Evolutionary conservation across 2,797 vertebrate genomes (phyloP).

Genomic region (Scarus forsteni): DNA sequence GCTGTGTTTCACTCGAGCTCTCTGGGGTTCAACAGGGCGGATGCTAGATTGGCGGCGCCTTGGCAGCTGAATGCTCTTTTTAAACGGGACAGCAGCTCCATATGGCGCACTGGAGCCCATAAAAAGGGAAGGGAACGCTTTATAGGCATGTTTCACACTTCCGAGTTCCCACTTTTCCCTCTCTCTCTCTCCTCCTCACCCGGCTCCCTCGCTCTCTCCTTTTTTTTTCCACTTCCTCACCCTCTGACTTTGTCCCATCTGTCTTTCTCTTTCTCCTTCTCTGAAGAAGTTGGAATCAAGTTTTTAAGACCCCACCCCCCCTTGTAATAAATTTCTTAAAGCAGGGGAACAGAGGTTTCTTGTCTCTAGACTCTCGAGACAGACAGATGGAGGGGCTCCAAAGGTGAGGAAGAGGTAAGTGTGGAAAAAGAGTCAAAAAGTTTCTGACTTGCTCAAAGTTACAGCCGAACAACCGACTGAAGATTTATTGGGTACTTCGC

Average conservation of each 20-base stretch:
- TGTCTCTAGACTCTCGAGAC: slow-evolving; percentile 57
- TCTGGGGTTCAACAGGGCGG: slow-evolving; percentile 70
- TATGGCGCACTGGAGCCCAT: slow-evolving; percentile 76
- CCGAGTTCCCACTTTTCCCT: slow-evolving; percentile 74
- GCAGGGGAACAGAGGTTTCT: slow-evolving; percentile 62
- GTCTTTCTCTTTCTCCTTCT: slow-evolving; percentile 37
- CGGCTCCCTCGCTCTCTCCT: slow-evolving; percentile 27
- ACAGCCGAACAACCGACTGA: slow-evolving; percentile 41
- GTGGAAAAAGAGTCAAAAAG: slow-evolving; percentile 53
- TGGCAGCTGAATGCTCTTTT: slow-evolving; percentile 80
- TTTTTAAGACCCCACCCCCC: slow-evolving; percentile 28
- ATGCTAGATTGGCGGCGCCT: slow-evolving; percentile 74
- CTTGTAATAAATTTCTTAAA: slow-evolving; percentile 60
- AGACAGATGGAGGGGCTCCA: slow-evolving; percentile 70
- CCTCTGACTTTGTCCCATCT: slow-evolving; percentile 55
- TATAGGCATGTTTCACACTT: slow-evolving; percentile 88
- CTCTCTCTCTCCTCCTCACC: slow-evolving; percentile 54
- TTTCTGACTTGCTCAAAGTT: slow-evolving; percentile 54
- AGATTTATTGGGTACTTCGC: slow-evolving; percentile 73
- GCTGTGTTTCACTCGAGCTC: slow-evolving; percentile 76
- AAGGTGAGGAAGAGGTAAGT: slow-evolving; percentile 70
- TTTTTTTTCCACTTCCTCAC: slow-evolving; percentile 47
- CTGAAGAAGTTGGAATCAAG: slow-evolving; percentile 58
- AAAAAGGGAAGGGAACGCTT: slow-evolving; percentile 80
- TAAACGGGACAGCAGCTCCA: slow-evolving; percentile 81